Percentiles rank a stretch among this genome's conserved stretches.
Evolutionary conservation across 1,140 invertebrate species (phyloP).

Genomic region (Drosophila ohnishii): DNA sequence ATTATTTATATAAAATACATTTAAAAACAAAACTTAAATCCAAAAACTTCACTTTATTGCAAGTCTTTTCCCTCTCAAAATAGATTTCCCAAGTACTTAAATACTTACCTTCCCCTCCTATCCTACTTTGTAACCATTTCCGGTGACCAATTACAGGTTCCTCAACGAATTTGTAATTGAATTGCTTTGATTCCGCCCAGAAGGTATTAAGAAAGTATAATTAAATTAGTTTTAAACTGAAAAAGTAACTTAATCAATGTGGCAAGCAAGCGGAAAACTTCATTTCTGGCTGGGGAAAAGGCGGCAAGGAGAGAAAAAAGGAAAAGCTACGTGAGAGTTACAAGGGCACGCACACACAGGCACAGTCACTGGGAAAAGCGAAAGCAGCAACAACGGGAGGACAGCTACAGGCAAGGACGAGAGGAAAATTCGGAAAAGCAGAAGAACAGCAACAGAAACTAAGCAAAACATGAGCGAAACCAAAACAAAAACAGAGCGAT

Average conservation of each 20-base stretch:
- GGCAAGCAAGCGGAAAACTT: slow-evolving; percentile 61
- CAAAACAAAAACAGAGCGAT: slow-evolving; percentile 76
- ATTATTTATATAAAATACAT: neutral
- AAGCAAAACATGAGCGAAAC: slow-evolving; percentile 53
- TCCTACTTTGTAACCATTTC: neutral
- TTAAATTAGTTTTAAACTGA: slow-evolving; percentile 59
- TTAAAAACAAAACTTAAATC: neutral
- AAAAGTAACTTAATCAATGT: slow-evolving; percentile 61
- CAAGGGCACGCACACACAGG: slow-evolving; percentile 53
- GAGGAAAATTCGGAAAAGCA: slow-evolving; percentile 21
- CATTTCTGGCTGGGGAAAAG: slow-evolving; percentile 42
- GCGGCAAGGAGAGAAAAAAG: slow-evolving; percentile 5
- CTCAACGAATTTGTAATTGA: slow-evolving; percentile 16
- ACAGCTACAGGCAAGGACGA: slow-evolving; percentile 8
- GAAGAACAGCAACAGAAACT: slow-evolving; percentile 41
- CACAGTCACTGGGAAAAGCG: slow-evolving; percentile 48
- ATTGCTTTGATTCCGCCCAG: slow-evolving; percentile 35
- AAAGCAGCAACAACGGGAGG: slow-evolving; percentile 43
- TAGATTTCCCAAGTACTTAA: neutral
- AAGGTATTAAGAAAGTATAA: slow-evolving; percentile 33
- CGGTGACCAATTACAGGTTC: slow-evolving; percentile 14
- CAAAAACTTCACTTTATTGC: neutral
- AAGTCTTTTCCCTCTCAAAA: neutral
- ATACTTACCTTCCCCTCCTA: neutral
- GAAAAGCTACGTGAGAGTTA: slow-evolving; percentile 52